Evolutionary conservation across 2,113 vertebrate species (phyloP).

Genomic region (Vanacampus margaritifer): DNA sequence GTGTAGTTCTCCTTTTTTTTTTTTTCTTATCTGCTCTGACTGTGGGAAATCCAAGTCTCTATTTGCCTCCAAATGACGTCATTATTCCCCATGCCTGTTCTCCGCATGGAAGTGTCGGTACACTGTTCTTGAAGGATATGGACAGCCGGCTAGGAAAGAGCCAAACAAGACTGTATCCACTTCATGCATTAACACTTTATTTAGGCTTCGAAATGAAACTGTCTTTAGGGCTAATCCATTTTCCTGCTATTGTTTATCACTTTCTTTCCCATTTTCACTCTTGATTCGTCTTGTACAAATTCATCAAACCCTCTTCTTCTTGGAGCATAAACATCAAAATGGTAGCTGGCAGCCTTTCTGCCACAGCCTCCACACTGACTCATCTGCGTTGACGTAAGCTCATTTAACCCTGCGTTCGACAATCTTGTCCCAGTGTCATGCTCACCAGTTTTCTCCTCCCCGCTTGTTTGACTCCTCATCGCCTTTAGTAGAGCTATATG

Average conservation of each 20-base stretch:
- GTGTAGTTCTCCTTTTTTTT: background rate
- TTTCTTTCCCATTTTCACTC: slow-evolving; percentile 6
- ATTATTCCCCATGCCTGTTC: slow-evolving; percentile 11
- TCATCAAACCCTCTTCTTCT: slow-evolving; percentile 19
- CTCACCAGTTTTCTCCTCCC: slow-evolving; percentile 10
- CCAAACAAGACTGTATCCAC: slow-evolving; percentile 7
- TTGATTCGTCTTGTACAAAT: slow-evolving; percentile 10
- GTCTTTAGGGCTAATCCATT: background rate
- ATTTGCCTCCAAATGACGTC: slow-evolving; percentile 22
- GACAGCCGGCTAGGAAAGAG: slow-evolving; percentile 4
- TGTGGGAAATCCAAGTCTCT: slow-evolving; percentile 1
- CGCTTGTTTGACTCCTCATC: slow-evolving; percentile 29
- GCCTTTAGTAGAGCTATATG: slow-evolving; percentile 37
- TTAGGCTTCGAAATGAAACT: slow-evolving; percentile 7
- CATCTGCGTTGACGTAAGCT: slow-evolving; percentile 60
- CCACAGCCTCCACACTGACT: slow-evolving; percentile 60
- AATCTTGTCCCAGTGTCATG: slow-evolving; percentile 52
- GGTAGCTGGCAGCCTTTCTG: slow-evolving; percentile 32
- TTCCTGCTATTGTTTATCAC: background rate
- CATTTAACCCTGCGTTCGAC: slow-evolving; percentile 47
- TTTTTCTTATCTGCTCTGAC: slow-evolving; percentile 3
- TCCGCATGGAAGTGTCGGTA: background rate
- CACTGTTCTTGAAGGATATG: slow-evolving; percentile 24
- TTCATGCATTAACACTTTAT: slow-evolving; percentile 22
- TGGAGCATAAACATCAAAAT: slow-evolving; percentile 42